These are phyloP conservation scores for Caradrina clavipalpis DNA, from an alignment of 2,888 invertebrate genomes.

Conservation along the genomic window DNA sequence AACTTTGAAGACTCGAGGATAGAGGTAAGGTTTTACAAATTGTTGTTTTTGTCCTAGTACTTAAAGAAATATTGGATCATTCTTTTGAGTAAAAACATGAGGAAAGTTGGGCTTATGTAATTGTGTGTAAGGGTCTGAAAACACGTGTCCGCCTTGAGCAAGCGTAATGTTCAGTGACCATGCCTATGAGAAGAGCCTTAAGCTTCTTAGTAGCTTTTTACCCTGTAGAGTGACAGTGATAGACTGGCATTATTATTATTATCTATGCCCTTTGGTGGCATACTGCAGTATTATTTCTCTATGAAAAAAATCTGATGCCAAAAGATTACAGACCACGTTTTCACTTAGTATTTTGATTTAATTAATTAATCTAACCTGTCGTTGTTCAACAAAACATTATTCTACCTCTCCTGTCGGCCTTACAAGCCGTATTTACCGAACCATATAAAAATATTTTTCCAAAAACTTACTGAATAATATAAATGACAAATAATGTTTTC, in stretches of 20 bases:
- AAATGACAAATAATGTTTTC: too few relatives aligned
- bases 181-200: too few relatives aligned
- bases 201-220: too few relatives aligned
- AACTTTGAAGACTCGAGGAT: conserved; percentile 79
- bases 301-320: neutral
- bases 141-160: too few relatives aligned
- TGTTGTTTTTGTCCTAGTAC: neutral
- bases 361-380: neutral
- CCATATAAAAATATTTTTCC: neutral
- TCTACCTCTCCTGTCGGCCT: neutral
- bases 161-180: too few relatives aligned
- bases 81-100: neutral
- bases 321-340: neutral
- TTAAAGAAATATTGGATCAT: neutral
- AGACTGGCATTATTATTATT: too few relatives aligned
- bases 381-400: neutral
- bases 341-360: neutral
- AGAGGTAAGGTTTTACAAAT: conserved; percentile 77
- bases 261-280: neutral
- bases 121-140: too few relatives aligned
- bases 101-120: too few relatives aligned
- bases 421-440: neutral
- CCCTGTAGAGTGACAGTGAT: too few relatives aligned
- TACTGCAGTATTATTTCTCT: too few relatives aligned
- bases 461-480: neutral